Base-by-base conservation (phyloP, 35 echinoderm and acorn worm species). In the Chiridota heheva region DNA sequence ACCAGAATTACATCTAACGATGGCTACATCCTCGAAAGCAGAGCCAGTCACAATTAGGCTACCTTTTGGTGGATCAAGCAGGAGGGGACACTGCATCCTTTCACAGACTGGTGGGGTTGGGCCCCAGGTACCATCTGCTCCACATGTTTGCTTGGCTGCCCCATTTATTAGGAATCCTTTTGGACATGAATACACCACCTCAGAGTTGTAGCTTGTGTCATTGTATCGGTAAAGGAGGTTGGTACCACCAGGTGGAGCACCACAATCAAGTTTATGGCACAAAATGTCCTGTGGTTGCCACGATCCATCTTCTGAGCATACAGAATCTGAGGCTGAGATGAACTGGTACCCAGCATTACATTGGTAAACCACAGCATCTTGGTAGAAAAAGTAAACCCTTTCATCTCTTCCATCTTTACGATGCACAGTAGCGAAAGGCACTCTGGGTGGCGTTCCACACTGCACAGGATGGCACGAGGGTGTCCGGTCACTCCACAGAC, bases 381-480 rank as follows among this genome's bases (percentile, higher is more conserved):
- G 5, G 55, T 27, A 15, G 65, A 36, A 22, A 40, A n/a, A 22
- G 28, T 60, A 44, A 30, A 80, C 13, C 30, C 33, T 36, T 58
- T 42, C 10, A 63, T 41, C 36, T 36, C 58, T 26, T 10, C 18
- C 3, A 32, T 70, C 24, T 69, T 67, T 59, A 44, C n/a, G 22
- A 10, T 37, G 20, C 27, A 27, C 31, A 34, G 48, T 2, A 68
- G 27, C 0, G 75, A 67, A 59, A 82, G 49, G n/a, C 18, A 92
- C 20, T 40, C 20, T 33, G 1, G 90, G 90, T 20, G 90, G 83
- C 46, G 40, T 17, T 36, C 63, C 83, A 86, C 90, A 92, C 35
- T 67, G 28, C 13, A 92, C 90, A 45, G 82, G 68, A 30, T 70
- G 57, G 69, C 90, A 92, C 3, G 8, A 40, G 27, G 83, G 82